phyloP scores from a whole-genome alignment of 2,888 invertebrate species.

The Sarcophaga caerulescens region DNA sequence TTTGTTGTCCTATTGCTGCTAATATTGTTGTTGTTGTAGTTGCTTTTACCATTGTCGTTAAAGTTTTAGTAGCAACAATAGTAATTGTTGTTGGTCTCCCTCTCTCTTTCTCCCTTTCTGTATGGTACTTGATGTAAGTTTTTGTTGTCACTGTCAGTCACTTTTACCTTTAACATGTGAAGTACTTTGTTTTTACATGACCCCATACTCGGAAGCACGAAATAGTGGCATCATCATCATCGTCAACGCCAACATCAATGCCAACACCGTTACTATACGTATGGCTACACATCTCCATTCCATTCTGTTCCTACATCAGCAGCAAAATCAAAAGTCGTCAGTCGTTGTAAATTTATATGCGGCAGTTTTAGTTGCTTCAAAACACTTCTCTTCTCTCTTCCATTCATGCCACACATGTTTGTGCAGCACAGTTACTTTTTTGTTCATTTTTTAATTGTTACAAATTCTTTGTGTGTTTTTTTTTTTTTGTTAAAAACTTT shows the following conservation, averaged over 20 bases:
- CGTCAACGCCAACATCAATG: conserved; percentile 1
- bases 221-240: conserved; percentile 34
- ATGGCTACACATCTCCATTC: too few species aligned
- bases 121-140: conserved; percentile 55
- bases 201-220: conserved; percentile 49
- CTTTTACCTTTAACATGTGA: conserved; percentile 62
- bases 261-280: conserved; percentile 5
- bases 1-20: conserved; percentile 61
- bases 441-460: conserved; percentile 64
- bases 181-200: conserved; percentile 62
- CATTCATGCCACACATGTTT: too few species aligned
- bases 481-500: conserved; percentile 3
- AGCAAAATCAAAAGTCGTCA: conserved; percentile 34
- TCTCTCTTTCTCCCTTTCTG: background rate
- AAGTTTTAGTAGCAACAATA: conserved; percentile 34
- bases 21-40: conserved; percentile 54
- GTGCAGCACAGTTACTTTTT: conserved; percentile 29
- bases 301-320: background rate
- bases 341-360: conserved; percentile 52
- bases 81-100: conserved; percentile 33
- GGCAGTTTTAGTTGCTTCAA: conserved; percentile 47
- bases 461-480: conserved; percentile 46
- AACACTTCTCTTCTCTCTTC: too few species aligned
- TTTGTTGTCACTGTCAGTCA: conserved; percentile 66
- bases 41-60: conserved; percentile 31